phyloP scores from a whole-genome alignment of 2,797 vertebrate species.

The Sebastolobus altivelis region DNA sequence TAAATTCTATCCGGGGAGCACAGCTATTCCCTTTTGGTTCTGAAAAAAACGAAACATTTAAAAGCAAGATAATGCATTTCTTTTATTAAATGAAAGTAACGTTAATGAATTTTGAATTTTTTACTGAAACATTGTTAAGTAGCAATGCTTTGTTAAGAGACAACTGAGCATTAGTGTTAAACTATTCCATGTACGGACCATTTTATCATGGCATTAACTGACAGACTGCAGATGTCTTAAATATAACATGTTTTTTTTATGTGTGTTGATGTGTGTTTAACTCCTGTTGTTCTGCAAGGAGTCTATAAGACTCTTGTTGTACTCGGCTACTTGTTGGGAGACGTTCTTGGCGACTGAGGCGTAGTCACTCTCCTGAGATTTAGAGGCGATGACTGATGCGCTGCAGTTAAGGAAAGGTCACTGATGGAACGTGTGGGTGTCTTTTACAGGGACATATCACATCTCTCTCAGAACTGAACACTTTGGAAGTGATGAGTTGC shows the following conservation, averaged over 20 bases:
- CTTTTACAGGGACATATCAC: neutral
- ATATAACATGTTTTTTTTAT: neutral
- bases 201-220: neutral
- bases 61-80: no score
- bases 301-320: constrained; percentile 92
- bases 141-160: no score
- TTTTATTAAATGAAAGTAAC: no score
- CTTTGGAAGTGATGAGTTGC: neutral
- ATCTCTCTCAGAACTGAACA: neutral
- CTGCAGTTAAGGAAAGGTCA: constrained; percentile 81
- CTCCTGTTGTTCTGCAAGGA: constrained; percentile 87
- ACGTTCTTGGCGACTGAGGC: constrained; percentile 87
- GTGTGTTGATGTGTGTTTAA: constrained; percentile 63
- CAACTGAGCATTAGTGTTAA: no score
- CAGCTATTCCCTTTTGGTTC: no score
- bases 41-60: no score
- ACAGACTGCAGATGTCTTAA: neutral
- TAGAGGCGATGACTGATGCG: constrained; percentile 92
- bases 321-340: constrained; percentile 88
- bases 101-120: no score
- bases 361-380: constrained; percentile 94
- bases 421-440: no score
- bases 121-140: no score
- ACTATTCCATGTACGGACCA: neutral
- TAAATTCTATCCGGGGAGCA: no score